Percentiles rank a stretch among this genome's conserved stretches.
These are phyloP conservation scores for Pyrrhia umbra DNA, from an alignment of 2,888 invertebrate genomes.

Conservation along the genomic window DNA sequence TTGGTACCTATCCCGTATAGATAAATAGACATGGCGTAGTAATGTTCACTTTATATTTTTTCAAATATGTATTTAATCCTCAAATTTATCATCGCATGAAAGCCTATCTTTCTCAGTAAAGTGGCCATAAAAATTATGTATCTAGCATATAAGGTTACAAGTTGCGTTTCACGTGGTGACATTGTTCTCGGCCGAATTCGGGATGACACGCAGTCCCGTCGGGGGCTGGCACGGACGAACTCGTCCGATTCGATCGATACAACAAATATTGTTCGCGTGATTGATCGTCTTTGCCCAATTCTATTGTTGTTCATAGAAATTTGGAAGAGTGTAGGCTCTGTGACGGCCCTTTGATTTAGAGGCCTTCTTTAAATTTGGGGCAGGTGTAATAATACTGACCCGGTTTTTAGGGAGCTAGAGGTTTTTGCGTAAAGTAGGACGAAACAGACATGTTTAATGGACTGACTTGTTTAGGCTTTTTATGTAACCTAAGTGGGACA, in stretches of 20 bases:
- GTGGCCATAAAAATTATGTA: constrained; percentile 50
- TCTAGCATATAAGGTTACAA: constrained; percentile 58
- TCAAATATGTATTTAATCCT: constrained; percentile 1
- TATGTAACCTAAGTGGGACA: constrained; percentile 23
- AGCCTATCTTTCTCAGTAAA: constrained; percentile 24
- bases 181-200: constrained; percentile 59
- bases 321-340: constrained; percentile 45
- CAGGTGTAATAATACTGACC: constrained; percentile 53
- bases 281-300: constrained; percentile 77
- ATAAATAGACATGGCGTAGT: background rate
- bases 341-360: constrained; percentile 57
- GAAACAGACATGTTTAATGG: constrained; percentile 13
- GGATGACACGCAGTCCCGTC: constrained; percentile 72
- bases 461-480: constrained; percentile 20
- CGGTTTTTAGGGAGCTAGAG: constrained; percentile 39
- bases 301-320: constrained; percentile 74
- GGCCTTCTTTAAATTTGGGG: constrained; percentile 53
- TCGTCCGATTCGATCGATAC: constrained; percentile 80
- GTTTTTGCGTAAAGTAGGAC: constrained; percentile 13
- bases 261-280: constrained; percentile 86
- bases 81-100: constrained; percentile 39
- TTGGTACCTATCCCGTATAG: too few species aligned
- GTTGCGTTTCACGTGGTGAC: constrained; percentile 56
- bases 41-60: background rate
- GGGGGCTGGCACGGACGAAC: constrained; percentile 75